These are phyloP conservation scores for Heloderma charlesbogerti DNA, from an alignment of 2,113 vertebrate species.

Conservation along the genomic window DNA sequence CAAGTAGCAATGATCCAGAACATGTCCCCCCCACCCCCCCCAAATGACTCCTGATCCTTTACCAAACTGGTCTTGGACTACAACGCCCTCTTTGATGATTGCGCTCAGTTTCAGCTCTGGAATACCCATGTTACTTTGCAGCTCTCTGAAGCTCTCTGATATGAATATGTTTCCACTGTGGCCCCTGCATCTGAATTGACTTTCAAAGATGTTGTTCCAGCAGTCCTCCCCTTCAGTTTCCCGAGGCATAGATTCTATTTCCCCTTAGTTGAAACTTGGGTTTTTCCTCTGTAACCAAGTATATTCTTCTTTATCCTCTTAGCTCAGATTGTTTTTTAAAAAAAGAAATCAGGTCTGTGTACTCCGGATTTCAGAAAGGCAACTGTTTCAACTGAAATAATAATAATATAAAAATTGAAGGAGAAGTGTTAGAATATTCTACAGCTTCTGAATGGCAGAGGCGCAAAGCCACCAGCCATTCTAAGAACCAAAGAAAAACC, in stretches of 20 bases:
- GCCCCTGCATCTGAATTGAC: not conserved
- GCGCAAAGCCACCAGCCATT: not conserved
- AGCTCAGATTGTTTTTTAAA: not conserved
- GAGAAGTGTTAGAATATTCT: conserved; percentile 27
- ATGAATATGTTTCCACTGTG: not conserved
- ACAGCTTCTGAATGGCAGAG: not conserved
- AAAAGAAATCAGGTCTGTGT: not conserved
- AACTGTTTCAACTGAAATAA: not conserved
- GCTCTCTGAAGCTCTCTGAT: not conserved
- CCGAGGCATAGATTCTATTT: conserved; percentile 31
- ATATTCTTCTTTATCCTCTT: not conserved
- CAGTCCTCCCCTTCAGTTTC: not conserved
- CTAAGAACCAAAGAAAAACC: accelerated
- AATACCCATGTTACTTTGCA: not conserved
- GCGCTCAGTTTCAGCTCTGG: not conserved
- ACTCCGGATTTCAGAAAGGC: not conserved
- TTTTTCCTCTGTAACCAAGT: not conserved
- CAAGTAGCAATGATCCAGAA: not conserved
- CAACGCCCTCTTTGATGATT: too few species aligned
- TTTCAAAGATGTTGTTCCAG: conserved; percentile 18
- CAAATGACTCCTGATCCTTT: not conserved
- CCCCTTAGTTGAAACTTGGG: not conserved
- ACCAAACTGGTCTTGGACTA: too few species aligned
- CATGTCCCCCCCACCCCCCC: not conserved
- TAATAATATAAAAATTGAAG: not conserved